Evolutionary conservation across 2,888 invertebrate species (phyloP).

Genomic region (Geotrupes spiniger): DNA sequence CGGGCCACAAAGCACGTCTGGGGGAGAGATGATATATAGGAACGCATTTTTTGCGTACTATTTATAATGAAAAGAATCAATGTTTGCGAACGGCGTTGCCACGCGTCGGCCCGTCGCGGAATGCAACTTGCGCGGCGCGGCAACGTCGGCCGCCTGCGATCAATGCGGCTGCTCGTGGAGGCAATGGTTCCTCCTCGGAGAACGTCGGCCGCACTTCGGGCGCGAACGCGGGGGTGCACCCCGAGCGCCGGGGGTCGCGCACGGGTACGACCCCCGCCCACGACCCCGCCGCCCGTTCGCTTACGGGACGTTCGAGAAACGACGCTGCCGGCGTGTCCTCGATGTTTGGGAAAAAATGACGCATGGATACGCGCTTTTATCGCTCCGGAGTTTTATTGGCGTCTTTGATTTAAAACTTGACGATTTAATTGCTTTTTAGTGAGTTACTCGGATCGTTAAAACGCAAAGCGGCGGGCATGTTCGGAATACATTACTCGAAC

Average conservation of each 20-base stretch:
- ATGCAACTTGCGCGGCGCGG: conserved; percentile 35
- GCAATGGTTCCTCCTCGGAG: conserved; percentile 43
- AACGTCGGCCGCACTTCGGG: conserved; percentile 40
- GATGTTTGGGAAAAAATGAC: conserved; percentile 15
- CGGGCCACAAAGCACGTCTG: conserved; percentile 51
- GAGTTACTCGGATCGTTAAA: too few species aligned
- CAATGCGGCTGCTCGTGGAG: conserved; percentile 39
- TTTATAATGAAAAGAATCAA: conserved; percentile 53
- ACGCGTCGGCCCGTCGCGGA: conserved; percentile 38
- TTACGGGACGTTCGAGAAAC: conserved; percentile 18
- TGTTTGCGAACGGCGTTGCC: conserved; percentile 44
- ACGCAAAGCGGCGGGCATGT: too few species aligned
- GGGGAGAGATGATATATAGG: conserved; percentile 49
- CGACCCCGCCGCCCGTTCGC: conserved; percentile 10
- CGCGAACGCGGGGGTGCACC: conserved; percentile 14
- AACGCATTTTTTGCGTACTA: conserved; percentile 53
- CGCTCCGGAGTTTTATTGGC: neutral
- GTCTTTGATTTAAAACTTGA: too few species aligned
- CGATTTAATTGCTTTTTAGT: too few species aligned
- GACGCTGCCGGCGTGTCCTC: too few species aligned
- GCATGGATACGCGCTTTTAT: conserved; percentile 7
- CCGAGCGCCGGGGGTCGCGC: conserved; percentile 12
- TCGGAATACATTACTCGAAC: too few species aligned
- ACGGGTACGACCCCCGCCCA: conserved; percentile 5
- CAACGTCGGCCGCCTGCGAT: conserved; percentile 39